Evolutionary conservation across 2,797 vertebrate species (phyloP), one percentile per base, ranked within the genome.

Genomic region (Anolis apletophallus): DNA sequence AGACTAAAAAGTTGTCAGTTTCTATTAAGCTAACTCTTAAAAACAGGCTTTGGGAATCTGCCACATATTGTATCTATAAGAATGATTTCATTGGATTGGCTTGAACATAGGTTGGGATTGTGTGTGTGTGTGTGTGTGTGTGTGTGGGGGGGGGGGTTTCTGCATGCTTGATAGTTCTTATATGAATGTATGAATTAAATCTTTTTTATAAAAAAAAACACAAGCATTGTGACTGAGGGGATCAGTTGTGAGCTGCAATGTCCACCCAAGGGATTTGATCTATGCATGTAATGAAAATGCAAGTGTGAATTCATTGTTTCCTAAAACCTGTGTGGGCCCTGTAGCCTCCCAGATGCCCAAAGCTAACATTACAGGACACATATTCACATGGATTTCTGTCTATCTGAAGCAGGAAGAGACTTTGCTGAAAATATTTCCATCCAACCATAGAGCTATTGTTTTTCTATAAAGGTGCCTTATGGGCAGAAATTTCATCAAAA

Each of bases 311-410:
- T 73, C 21, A 19, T 32, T 36, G 12, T 73, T 10, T 17, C 21
- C 54, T 75, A 75, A 76, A n/a, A 29, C 59, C 55, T 64, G 34
- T 32, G n/a, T 73, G 69, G 68, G 23, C 11, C 26, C 32, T 34
- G 10, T 29, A 72, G 55, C 23, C 3, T 36, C 34, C 36, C 36
- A 11, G 54, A 17, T 36, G 14, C 23, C 32, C 67, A 19, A 5
- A 5, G 2, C 81, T 50, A 32, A n/a, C 78, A 64, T 78, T 54
- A 79, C 78, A 72, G 36, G 34, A 14, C 12, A 85, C 74, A 73
- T 79, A 64, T 78, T 72, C 54, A 52, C 74, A 83, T 85, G 87
- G 86, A 88, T 91, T 92, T 92, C 85, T 90, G 79, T 81, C 81
- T 55, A 36, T 77, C 32, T 74, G 61, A 40, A 3, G 5, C 52